Evolutionary conservation across 1,140 invertebrate species (phyloP).

Genomic region (Megathymus violae): DNA sequence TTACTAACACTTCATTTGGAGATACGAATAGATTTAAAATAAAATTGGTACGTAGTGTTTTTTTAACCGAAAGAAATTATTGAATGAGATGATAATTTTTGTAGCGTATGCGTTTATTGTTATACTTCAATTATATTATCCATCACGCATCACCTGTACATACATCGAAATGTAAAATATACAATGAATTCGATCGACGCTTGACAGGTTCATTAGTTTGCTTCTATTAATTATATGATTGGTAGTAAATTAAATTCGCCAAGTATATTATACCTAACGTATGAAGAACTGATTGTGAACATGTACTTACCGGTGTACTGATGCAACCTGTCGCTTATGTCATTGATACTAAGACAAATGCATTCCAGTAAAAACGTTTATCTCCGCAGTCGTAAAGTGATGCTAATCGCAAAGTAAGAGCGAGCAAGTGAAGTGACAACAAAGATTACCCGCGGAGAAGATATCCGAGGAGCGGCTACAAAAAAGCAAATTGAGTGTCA

Average conservation of each 20-base stretch:
- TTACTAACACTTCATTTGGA: too few relatives aligned
- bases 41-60: too few relatives aligned
- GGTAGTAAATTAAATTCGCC: constrained; percentile 9
- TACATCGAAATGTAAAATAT: constrained; percentile 7
- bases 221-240: neutral
- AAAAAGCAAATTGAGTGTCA: constrained; percentile 79
- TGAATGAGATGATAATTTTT: too few relatives aligned
- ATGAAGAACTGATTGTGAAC: neutral
- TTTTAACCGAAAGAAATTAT: too few relatives aligned
- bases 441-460: constrained; percentile 32
- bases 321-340: too few relatives aligned
- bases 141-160: neutral
- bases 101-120: too few relatives aligned
- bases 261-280: neutral
- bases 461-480: constrained; percentile 40
- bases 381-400: constrained; percentile 6
- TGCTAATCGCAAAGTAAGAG: constrained; percentile 40
- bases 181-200: neutral
- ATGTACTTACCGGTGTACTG: too few relatives aligned
- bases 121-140: neutral
- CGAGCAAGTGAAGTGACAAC: constrained; percentile 42
- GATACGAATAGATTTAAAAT: too few relatives aligned
- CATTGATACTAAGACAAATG: too few relatives aligned
- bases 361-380: neutral
- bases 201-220: constrained; percentile 22